Evolutionary conservation across 1,140 invertebrate genomes (phyloP).

Genomic region (Vanessa tameamea): DNA sequence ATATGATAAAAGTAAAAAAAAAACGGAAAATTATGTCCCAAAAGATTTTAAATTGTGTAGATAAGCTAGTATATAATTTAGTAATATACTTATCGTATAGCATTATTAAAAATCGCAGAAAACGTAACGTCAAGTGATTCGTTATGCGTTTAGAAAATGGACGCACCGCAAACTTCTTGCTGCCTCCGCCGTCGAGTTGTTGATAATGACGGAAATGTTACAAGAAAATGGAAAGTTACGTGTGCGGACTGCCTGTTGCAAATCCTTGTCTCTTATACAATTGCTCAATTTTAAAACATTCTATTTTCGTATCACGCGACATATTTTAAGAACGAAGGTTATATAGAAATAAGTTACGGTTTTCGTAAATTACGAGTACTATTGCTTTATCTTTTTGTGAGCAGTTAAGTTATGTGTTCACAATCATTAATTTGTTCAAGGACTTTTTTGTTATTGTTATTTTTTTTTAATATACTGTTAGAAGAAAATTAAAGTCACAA

Average conservation of each 20-base stretch:
- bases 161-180: neutral
- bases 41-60: too few relatives aligned
- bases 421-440: neutral
- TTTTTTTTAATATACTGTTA: too few relatives aligned
- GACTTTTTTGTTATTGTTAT: too few relatives aligned
- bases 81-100: too few relatives aligned
- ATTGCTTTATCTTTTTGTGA: neutral
- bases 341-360: neutral
- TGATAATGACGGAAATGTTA: constrained; percentile 12
- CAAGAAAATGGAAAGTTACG: constrained; percentile 30
- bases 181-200: too few relatives aligned
- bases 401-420: neutral
- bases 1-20: too few relatives aligned
- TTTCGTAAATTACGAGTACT: neutral
- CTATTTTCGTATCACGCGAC: constrained; percentile 16
- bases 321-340: constrained; percentile 5
- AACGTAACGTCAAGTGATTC: neutral
- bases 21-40: too few relatives aligned
- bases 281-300: constrained; percentile 13
- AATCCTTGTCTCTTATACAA: constrained; percentile 13
- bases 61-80: too few relatives aligned
- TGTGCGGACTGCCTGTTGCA: constrained; percentile 2
- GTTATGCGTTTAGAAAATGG: neutral
- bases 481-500: too few relatives aligned
- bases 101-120: too few relatives aligned